These are phyloP conservation scores for Rynchops niger DNA, from an alignment of 2,113 vertebrate genomes.

Conservation along the genomic window DNA sequence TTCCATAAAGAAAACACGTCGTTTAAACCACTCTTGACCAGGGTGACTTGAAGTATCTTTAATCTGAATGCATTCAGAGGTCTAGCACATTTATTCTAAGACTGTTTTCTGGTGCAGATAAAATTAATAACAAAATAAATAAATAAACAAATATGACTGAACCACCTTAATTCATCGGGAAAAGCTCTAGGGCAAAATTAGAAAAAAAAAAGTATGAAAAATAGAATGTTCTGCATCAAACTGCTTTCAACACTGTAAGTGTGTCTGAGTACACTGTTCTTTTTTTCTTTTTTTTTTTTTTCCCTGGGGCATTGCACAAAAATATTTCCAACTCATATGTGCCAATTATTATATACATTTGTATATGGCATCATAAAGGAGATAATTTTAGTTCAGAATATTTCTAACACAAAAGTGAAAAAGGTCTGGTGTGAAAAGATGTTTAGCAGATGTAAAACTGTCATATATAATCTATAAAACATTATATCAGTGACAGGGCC, in stretches of 20 bases:
- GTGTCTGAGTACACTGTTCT: background rate
- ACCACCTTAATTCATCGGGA: background rate
- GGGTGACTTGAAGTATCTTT: background rate
- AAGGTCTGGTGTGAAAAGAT: background rate
- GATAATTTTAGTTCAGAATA: background rate
- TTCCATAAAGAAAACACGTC: background rate
- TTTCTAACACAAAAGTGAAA: conserved; percentile 3
- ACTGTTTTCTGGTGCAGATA: background rate
- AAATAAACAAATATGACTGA: background rate
- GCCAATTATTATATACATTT: background rate
- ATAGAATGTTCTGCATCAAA: background rate
- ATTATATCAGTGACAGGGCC: background rate
- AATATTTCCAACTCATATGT: background rate
- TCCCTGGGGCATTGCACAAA: background rate
- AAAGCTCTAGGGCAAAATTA: background rate
- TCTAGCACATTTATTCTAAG: background rate
- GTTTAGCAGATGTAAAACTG: conserved; percentile 25
- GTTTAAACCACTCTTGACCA: background rate
- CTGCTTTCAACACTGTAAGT: background rate
- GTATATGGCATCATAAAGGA: background rate
- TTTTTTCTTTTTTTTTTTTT: background rate
- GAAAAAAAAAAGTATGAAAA: background rate
- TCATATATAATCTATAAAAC: conserved; percentile 2
- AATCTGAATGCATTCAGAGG: background rate
- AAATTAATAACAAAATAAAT: background rate